Evolutionary conservation across 2,888 invertebrate species (phyloP), one percentile per base, ranked within the genome.

Genomic region (Xylocampa areola): DNA sequence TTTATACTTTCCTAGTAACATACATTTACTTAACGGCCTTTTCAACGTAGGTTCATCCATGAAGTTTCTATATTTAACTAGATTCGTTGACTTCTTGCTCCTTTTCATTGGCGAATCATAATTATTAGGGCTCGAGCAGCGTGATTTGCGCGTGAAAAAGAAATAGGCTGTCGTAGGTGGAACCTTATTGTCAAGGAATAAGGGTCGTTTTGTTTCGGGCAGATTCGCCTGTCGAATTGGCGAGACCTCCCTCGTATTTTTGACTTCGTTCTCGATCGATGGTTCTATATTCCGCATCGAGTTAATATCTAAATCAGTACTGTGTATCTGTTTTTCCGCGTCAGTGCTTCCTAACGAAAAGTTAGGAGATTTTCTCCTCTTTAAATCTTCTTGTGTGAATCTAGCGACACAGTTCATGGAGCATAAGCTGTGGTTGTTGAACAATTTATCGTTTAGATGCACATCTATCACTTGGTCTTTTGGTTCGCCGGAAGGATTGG

Each of bases 51-150:
- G 92, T 73, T 93, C 92, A 0, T 70, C 60, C 1, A 57, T 45
- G 1, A 79, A 16, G 68, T 92, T 93, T 66, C 76, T 86, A 48
- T 92, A 92, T 68, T 88, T 91, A 0, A 89, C 82, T 29, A 93
- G 59, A 65, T 93, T 92, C 0, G 92, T 92, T 0, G 86, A 91
- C 52, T 93, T 93, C 21, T 72, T 88, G 53, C 92, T 92, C 41
- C 72, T 84, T 37, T 70, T 87, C 83, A 92, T 87, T 1, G 35
- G 14, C 0, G 80, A 77, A 13, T n/a, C n/a, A n/a, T n/a, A n/a
- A n/a, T n/a, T n/a, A n/a, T 66, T 4, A 17, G 36, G 17, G 36
- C 0, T 41, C 1, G 2, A 0, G 19, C 30, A 10, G 52, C 4
- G 43, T 14, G 41, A 47, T 52, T 76, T 84, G 16, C 69, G 80